Conservation (phyloP, 2,888 invertebrate genomes). For the Junonia oenone region DNA sequence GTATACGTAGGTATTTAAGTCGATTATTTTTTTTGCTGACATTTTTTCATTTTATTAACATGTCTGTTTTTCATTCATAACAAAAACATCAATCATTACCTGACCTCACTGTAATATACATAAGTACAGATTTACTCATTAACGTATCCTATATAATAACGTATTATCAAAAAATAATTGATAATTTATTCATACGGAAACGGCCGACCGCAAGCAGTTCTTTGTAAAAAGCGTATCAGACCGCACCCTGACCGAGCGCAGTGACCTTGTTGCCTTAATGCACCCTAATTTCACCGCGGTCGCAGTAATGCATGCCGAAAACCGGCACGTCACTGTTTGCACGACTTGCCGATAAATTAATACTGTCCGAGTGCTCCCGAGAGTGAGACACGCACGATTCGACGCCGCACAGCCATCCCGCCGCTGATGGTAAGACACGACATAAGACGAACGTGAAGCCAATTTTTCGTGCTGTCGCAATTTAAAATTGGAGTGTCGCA, state of each 20-base stretch:
- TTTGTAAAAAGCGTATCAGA: conserved; percentile 40
- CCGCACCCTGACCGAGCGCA: conserved; percentile 46
- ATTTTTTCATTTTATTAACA: not conserved
- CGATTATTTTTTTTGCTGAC: not conserved
- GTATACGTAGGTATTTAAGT: too few species aligned
- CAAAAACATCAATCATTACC: conserved; percentile 18
- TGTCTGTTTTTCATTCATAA: not conserved
- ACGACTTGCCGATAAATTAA: conserved; percentile 73
- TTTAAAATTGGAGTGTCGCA: not conserved
- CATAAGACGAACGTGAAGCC: conserved; percentile 11
- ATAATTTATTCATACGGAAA: conserved; percentile 45
- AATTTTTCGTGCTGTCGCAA: conserved; percentile 18
- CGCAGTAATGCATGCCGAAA: conserved; percentile 54
- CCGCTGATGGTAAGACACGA: conserved; percentile 28
- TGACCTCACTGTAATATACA: not conserved
- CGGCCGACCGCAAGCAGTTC: conserved; percentile 54
- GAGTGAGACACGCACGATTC: conserved; percentile 52
- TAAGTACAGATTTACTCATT: conserved; percentile 11
- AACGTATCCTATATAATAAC: conserved; percentile 13
- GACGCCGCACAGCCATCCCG: conserved; percentile 41
- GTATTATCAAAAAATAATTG: conserved; percentile 28
- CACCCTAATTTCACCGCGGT: conserved; percentile 71
- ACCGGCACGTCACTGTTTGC: conserved; percentile 71
- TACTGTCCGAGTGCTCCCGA: conserved; percentile 56
- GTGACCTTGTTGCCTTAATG: conserved; percentile 75